These are phyloP conservation scores for Eciton burchellii DNA, from an alignment of 1,140 invertebrate species.

Conservation along the genomic window DNA sequence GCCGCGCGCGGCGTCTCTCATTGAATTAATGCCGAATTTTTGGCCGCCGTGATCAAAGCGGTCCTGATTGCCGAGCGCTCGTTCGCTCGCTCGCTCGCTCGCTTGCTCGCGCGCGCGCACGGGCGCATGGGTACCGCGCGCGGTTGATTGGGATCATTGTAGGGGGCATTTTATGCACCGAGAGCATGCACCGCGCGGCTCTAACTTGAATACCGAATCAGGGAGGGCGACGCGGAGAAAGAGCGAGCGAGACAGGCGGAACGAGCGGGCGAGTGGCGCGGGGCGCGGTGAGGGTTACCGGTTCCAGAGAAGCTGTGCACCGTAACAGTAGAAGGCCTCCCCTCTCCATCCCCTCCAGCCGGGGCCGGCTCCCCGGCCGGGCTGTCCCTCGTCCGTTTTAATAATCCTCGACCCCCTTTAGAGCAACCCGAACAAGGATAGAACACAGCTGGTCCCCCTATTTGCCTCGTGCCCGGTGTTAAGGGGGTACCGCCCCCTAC, in stretches of 20 bases:
- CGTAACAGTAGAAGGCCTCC: slow-evolving; percentile 74
- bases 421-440: slow-evolving; percentile 77
- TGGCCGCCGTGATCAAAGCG: slow-evolving; percentile 74
- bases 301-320: slow-evolving; percentile 68
- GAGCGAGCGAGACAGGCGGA: slow-evolving; percentile 58
- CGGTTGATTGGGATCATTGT: slow-evolving; percentile 83
- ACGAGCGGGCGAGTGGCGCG: slow-evolving; percentile 19
- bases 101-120: slow-evolving; percentile 47
- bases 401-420: slow-evolving; percentile 81
- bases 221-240: slow-evolving; percentile 53
- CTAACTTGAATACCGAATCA: slow-evolving; percentile 80
- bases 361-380: background rate
- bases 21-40: slow-evolving; percentile 66
- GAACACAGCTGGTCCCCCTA: slow-evolving; percentile 75
- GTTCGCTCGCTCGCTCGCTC: slow-evolving; percentile 47
- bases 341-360: slow-evolving; percentile 5
- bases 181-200: slow-evolving; percentile 79
- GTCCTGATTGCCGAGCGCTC: slow-evolving; percentile 76
- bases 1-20: slow-evolving; percentile 28
- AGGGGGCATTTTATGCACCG: slow-evolving; percentile 82
- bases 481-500: slow-evolving; percentile 80
- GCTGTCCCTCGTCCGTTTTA: slow-evolving; percentile 77
- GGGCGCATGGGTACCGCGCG: slow-evolving; percentile 70
- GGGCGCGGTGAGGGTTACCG: slow-evolving; percentile 65
- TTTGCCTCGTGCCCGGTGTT: slow-evolving; percentile 81